Percentiles rank a stretch among this genome's conserved stretches.
Conservation (phyloP, 2,888 invertebrate genomes). For the Drosophila anomalipes region DNA sequence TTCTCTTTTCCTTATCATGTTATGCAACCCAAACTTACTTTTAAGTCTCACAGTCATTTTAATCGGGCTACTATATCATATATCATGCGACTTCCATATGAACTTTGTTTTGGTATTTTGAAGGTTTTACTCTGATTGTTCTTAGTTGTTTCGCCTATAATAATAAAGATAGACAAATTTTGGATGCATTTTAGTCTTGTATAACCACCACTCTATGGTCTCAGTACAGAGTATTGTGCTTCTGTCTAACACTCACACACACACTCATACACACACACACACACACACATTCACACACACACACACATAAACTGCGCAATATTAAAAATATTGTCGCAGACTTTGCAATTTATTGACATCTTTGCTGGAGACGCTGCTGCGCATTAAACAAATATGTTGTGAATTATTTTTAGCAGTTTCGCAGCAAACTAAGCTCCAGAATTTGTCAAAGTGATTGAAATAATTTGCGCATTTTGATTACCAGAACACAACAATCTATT, state of each 20-base stretch:
- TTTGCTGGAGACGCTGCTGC: slow-evolving; percentile 25
- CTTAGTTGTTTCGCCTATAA: neutral
- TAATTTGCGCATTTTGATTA: slow-evolving; percentile 21
- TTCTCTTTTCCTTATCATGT: neutral
- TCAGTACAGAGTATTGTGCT: neutral
- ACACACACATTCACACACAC: neutral
- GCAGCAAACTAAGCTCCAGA: slow-evolving; percentile 42
- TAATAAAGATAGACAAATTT: neutral
- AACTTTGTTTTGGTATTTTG: neutral
- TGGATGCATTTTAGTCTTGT: neutral
- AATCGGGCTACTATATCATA: neutral
- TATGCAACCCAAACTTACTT: neutral
- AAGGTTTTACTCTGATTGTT: neutral
- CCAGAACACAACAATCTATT: neutral
- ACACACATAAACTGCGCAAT: slow-evolving; percentile 30
- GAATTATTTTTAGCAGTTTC: slow-evolving; percentile 27
- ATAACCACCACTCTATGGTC: neutral
- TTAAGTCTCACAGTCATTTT: too few relatives aligned
- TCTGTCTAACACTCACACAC: neutral
- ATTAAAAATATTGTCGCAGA: slow-evolving; percentile 58
- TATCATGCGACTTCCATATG: neutral
- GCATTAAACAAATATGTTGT: slow-evolving; percentile 32
- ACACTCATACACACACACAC: slow-evolving; percentile 2
- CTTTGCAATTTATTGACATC: slow-evolving; percentile 52
- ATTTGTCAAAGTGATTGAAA: slow-evolving; percentile 20